Evolutionary conservation across 2,113 vertebrate genomes (phyloP).

Genomic region (Lipophrys pholis): DNA sequence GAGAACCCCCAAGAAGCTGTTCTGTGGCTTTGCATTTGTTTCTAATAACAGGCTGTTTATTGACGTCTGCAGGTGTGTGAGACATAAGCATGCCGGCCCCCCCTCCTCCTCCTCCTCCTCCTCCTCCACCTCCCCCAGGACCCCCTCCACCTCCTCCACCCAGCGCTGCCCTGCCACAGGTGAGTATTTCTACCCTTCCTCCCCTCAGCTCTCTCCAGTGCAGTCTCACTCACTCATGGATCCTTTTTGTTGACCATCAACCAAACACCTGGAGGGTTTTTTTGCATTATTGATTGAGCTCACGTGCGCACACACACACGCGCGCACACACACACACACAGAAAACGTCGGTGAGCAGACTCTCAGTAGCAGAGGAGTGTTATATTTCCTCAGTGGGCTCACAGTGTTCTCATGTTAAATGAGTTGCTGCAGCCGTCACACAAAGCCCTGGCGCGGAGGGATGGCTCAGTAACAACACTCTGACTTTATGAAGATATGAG

Average conservation of each 20-base stretch:
- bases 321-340: conserved; percentile 25
- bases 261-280: conserved; percentile 54
- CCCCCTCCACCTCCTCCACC: conserved; percentile 63
- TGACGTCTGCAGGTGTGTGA: conserved; percentile 63
- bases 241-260: conserved; percentile 41
- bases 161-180: conserved; percentile 65
- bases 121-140: conserved; percentile 53
- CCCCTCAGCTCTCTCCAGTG: conserved; percentile 19
- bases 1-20: not conserved
- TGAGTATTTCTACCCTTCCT: conserved; percentile 23
- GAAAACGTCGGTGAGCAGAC: conserved; percentile 35
- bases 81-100: conserved; percentile 64
- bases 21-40: not conserved
- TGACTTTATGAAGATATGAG: not conserved
- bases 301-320: conserved; percentile 35
- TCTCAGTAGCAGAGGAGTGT: conserved; percentile 61
- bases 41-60: not conserved
- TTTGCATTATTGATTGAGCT: conserved; percentile 77
- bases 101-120: conserved; percentile 63
- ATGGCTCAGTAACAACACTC: conserved; percentile 1
- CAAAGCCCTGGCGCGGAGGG: conserved; percentile 8
- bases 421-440: conserved; percentile 26
- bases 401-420: conserved; percentile 56
- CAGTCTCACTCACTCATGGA: conserved; percentile 15
- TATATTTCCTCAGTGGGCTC: conserved; percentile 58